These are phyloP conservation scores for Sebastiscus albofasciatus DNA, from an alignment of 2,797 vertebrate species.

Conservation along the genomic window DNA sequence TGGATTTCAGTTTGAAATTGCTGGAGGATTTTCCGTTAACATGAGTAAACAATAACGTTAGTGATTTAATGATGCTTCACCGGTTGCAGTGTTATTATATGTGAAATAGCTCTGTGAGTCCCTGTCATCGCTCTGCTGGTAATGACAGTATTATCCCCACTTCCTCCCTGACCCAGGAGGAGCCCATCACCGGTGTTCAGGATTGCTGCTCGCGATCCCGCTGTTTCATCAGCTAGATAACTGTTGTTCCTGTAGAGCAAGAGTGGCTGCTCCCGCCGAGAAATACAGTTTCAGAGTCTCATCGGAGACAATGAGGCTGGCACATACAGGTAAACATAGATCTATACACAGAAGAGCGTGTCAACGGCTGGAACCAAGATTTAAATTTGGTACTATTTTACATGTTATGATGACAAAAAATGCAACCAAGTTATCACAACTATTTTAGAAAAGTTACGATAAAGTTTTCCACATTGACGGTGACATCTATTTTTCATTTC, in stretches of 20 bases:
- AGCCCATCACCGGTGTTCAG: not conserved
- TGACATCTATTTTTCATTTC: not conserved
- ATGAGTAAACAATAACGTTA: not conserved
- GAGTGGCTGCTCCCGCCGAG: not conserved
- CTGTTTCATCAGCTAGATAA: constrained; percentile 40
- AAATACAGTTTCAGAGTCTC: not conserved
- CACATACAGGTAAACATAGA: not conserved
- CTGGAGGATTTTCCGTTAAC: not conserved
- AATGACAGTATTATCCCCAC: constrained; percentile 36
- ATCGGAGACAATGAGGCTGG: not conserved
- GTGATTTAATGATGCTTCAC: not conserved
- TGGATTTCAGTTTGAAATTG: not conserved
- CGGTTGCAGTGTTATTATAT: not conserved
- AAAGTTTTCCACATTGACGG: not conserved
- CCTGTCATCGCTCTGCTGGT: constrained; percentile 13
- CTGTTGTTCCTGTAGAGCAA: constrained; percentile 19
- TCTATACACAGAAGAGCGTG: not conserved
- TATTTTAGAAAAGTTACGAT: not conserved
- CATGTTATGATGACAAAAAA: not conserved
- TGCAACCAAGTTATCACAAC: not conserved
- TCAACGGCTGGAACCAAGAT: not conserved
- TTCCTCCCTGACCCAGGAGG: constrained; percentile 36
- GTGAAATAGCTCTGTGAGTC: not conserved
- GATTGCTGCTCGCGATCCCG: constrained; percentile 14
- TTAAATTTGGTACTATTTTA: not conserved